phyloP scores from a whole-genome alignment of 2,888 invertebrate species.

The Petrolisthes manimaculis region DNA sequence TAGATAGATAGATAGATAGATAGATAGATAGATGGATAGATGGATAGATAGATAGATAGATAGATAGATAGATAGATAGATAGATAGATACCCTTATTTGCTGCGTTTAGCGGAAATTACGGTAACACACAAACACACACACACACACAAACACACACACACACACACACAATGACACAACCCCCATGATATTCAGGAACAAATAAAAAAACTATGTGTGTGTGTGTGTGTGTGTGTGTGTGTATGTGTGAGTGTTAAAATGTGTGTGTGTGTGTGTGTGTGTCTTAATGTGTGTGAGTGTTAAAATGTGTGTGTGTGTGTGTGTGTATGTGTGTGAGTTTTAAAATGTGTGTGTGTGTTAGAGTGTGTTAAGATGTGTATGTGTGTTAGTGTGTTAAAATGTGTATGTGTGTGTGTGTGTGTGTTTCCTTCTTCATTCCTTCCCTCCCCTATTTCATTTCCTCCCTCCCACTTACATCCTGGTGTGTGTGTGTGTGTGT shows the following conservation, averaged over 20 bases:
- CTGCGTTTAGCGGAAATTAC: too few relatives aligned
- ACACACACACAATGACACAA: too few relatives aligned
- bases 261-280: neutral
- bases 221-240: constrained; percentile 1
- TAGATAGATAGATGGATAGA: too few relatives aligned
- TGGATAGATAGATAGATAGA: too few relatives aligned
- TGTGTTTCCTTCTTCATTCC: neutral
- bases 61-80: too few relatives aligned
- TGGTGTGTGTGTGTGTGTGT: neutral
- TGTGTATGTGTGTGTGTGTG: constrained; percentile 7
- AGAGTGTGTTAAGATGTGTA: neutral
- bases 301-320: constrained; percentile 20
- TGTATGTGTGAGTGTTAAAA: constrained; percentile 4
- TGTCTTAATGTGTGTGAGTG: neutral
- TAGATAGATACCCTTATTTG: too few relatives aligned
- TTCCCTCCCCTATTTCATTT: neutral
- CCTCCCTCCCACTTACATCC: neutral
- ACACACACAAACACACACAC: too few relatives aligned
- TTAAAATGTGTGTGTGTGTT: constrained; percentile 4
- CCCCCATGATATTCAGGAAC: too few relatives aligned
- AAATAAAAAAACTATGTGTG: too few relatives aligned
- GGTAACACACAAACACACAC: too few relatives aligned
- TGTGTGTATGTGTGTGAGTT: constrained; percentile 19
- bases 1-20: too few relatives aligned
- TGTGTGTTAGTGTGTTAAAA: neutral